phyloP scores from a whole-genome alignment of 2,797 vertebrate genomes.

The Lateolabrax maculatus region DNA sequence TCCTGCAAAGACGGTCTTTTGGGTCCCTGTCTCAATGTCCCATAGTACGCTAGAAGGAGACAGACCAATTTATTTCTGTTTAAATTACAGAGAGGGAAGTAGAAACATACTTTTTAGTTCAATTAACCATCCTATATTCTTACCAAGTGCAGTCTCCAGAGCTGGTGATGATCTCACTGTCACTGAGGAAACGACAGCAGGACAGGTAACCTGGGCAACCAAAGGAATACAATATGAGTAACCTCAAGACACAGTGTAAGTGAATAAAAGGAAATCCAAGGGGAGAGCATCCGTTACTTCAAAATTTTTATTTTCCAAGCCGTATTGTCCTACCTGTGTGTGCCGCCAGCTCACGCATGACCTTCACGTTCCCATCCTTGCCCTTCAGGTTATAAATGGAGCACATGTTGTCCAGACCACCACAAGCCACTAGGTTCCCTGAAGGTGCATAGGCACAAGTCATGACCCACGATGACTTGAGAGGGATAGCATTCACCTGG shows the following conservation, averaged over 20 bases:
- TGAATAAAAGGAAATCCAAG: background rate
- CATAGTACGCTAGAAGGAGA: constrained; percentile 88
- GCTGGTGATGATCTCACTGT: constrained; percentile 96
- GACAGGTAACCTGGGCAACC: constrained; percentile 92
- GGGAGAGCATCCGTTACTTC: background rate
- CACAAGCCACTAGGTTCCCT: constrained; percentile 97
- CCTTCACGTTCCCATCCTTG: constrained; percentile 95
- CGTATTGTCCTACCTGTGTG: constrained; percentile 89
- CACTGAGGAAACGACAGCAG: constrained; percentile 96
- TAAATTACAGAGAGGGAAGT: background rate
- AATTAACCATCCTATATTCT: constrained; percentile 53
- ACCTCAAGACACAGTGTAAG: background rate
- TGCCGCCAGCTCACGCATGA: constrained; percentile 95
- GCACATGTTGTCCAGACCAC: constrained; percentile 99
- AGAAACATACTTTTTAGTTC: background rate
- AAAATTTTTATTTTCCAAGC: background rate
- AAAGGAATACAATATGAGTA: constrained; percentile 32
- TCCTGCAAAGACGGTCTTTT: constrained; percentile 92
- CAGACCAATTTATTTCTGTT: background rate
- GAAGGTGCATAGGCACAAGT: constrained; percentile 98
- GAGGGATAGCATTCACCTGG: constrained; percentile 96
- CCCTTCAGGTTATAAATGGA: constrained; percentile 98
- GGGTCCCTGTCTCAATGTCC: constrained; percentile 97
- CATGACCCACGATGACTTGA: constrained; percentile 99
- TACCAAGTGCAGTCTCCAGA: constrained; percentile 98